Conservation (phyloP, 53 echinoderm and acorn worm genomes). For the Holothuria leucospilota region DNA sequence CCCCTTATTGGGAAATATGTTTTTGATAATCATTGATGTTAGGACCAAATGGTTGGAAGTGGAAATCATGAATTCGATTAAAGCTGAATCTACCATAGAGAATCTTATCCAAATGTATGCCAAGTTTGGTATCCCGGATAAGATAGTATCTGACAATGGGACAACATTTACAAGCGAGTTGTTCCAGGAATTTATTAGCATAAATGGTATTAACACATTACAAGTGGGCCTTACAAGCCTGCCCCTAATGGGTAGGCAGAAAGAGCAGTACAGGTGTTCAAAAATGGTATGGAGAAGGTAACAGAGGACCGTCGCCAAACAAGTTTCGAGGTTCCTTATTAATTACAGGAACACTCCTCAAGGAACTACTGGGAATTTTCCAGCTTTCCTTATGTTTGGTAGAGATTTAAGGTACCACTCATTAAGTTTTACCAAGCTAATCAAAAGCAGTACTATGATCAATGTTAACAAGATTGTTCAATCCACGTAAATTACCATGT, state of each 20-base stretch:
- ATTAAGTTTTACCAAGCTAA: background rate
- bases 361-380: slow-evolving; percentile 11
- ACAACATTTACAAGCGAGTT: slow-evolving; percentile 24
- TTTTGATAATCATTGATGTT: slow-evolving; percentile 60
- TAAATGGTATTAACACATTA: slow-evolving; percentile 12
- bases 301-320: slow-evolving; percentile 9
- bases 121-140: slow-evolving; percentile 5
- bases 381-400: slow-evolving; percentile 1
- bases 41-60: no score
- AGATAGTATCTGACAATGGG: slow-evolving; percentile 31
- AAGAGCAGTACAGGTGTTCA: no score
- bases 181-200: slow-evolving; percentile 3
- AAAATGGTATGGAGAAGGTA: slow-evolving; percentile 35
- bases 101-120: background rate
- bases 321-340: slow-evolving; percentile 16
- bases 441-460: slow-evolving; percentile 5
- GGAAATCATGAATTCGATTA: background rate
- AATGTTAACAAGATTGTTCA: background rate
- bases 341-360: slow-evolving; percentile 22
- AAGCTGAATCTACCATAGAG: slow-evolving; percentile 1
- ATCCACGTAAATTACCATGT: no score
- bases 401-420: background rate
- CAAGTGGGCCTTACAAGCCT: slow-evolving; percentile 32
- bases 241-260: slow-evolving; percentile 32
- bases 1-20: slow-evolving; percentile 61